Conservation (phyloP, 2,797 vertebrate genomes). For the Diplodus sargus region DNA sequence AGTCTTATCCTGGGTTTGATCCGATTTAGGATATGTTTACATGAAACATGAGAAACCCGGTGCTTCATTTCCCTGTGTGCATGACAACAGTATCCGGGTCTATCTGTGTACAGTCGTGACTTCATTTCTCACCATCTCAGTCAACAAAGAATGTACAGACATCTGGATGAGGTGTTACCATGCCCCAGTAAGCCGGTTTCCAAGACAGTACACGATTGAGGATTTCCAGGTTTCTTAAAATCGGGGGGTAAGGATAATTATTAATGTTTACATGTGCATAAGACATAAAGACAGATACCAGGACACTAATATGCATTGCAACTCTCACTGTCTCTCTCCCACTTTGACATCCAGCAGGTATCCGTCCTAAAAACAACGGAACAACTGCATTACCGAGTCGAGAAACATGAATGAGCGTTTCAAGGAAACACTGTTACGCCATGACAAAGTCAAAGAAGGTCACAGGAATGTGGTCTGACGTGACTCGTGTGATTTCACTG, state of each 20-base stretch:
- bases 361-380: background rate
- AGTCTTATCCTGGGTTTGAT: background rate
- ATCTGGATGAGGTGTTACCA: background rate
- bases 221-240: background rate
- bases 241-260: too few relatives aligned
- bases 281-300: background rate
- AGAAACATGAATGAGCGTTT: slow-evolving; percentile 25
- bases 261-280: background rate
- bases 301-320: background rate
- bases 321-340: background rate
- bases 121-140: background rate
- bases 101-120: background rate
- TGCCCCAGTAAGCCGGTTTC: background rate
- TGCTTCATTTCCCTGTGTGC: background rate
- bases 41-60: background rate
- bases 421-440: background rate
- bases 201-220: background rate
- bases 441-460: slow-evolving; percentile 44
- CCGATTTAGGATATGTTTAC: background rate
- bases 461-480: slow-evolving; percentile 57
- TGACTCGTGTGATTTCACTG: slow-evolving; percentile 72
- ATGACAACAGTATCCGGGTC: background rate
- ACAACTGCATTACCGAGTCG: background rate
- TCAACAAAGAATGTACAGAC: background rate
- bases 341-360: background rate